phyloP scores from a whole-genome alignment of 2,113 vertebrate genomes.

The Microtus oregoni region DNA sequence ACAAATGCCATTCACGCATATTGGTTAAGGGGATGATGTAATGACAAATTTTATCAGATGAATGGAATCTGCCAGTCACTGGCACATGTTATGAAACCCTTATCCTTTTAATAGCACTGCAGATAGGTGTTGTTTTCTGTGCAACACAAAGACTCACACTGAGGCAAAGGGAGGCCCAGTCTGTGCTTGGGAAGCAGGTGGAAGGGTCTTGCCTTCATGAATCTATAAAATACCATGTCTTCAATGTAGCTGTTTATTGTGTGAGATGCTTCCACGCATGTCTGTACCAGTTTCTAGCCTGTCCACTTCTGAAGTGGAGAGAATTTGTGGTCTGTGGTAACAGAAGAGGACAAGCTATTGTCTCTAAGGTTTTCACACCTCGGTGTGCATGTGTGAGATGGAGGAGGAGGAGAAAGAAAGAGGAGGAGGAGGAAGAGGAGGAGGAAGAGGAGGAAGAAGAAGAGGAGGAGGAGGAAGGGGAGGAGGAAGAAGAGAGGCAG shows the following conservation, averaged over 20 bases:
- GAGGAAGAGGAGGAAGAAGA: too few species aligned
- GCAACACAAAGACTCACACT: neutral
- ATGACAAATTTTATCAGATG: constrained; percentile 18
- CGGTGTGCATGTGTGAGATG: neutral
- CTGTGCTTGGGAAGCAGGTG: neutral
- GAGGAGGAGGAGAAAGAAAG: neutral
- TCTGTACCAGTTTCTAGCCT: neutral
- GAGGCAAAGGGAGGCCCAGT: neutral
- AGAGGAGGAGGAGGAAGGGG: too few species aligned
- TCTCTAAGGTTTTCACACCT: neutral
- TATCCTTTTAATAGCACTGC: too few species aligned
- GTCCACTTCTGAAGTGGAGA: neutral
- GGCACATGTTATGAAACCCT: neutral
- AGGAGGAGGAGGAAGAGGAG: rapidly evolving
- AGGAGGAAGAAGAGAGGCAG: neutral
- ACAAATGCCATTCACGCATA: neutral
- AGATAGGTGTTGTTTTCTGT: neutral
- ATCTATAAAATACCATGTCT: neutral
- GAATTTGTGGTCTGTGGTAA: neutral
- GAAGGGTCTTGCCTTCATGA: neutral
- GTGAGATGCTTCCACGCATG: neutral
- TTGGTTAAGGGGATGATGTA: neutral
- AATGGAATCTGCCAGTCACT: neutral
- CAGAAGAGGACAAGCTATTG: neutral
- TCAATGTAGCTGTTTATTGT: neutral